phyloP scores from a whole-genome alignment of 2,888 invertebrate genomes.

The Encarsia formosa region DNA sequence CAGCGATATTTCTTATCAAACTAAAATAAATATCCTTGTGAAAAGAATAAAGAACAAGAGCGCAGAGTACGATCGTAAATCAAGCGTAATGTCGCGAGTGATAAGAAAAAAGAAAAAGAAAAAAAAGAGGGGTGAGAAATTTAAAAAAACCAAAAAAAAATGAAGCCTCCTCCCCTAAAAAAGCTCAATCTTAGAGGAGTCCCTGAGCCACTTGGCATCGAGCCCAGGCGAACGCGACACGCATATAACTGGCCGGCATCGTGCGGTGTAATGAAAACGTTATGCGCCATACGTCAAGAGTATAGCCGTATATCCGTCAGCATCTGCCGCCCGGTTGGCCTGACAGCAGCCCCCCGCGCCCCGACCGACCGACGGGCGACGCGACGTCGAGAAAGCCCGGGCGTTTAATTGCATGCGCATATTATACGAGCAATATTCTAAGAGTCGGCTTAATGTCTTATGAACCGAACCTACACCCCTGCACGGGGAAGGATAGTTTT shows the following conservation, averaged over 20 bases:
- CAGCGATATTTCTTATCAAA: no score
- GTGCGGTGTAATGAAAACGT: constrained; percentile 7
- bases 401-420: constrained; percentile 9
- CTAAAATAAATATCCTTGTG: no score
- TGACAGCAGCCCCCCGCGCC: no score
- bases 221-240: constrained; percentile 13
- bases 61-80: no score
- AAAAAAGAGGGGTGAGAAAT: not conserved
- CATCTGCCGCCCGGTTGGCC: constrained; percentile 6
- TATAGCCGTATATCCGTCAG: constrained; percentile 1
- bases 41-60: no score
- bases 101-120: no score
- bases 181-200: not conserved
- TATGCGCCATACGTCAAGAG: not conserved
- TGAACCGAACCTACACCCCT: no score
- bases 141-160: not conserved
- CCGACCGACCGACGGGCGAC: not conserved
- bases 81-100: no score
- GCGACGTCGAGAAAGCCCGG: not conserved
- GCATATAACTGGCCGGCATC: not conserved
- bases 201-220: constrained; percentile 27
- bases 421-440: no score
- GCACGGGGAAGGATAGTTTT: no score
- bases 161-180: not conserved
- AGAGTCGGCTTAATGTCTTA: no score